A percentile compares a stretch with the other conserved stretches of the same genome.
Evolutionary conservation across 2,888 invertebrate genomes (phyloP).

Genomic region (Ellobium chinense): DNA sequence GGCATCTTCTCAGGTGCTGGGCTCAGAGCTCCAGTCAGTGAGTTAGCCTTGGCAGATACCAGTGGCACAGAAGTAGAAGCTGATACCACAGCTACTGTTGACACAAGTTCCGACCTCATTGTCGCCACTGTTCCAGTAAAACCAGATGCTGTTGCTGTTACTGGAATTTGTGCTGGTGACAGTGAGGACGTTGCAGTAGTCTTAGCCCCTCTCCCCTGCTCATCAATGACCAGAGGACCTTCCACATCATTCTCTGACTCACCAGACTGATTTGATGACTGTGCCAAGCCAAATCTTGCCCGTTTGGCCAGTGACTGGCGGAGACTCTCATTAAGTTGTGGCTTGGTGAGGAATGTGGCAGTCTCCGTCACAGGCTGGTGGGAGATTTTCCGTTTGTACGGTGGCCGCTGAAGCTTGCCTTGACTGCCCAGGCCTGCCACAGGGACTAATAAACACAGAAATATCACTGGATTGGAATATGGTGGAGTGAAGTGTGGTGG

Average conservation of each 20-base stretch:
- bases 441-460: no score
- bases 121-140: neutral
- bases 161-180: neutral
- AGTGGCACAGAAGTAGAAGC: no score
- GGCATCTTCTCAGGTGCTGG: no score
- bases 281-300: conserved; percentile 25
- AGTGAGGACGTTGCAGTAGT: neutral
- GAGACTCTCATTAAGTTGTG: conserved; percentile 38
- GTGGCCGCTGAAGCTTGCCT: neutral
- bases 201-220: neutral
- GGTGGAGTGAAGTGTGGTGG: conserved; percentile 4
- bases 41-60: no score
- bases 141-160: neutral
- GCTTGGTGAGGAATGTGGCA: conserved; percentile 28
- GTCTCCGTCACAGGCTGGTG: conserved; percentile 30
- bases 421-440: conserved; percentile 18
- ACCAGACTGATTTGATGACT: neutral
- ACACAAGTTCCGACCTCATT: neutral
- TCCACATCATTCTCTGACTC: conserved; percentile 39
- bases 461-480: no score
- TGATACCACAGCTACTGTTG: neutral
- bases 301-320: conserved; percentile 40
- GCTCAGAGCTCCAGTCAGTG: no score
- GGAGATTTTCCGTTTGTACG: conserved; percentile 21
- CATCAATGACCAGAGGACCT: conserved; percentile 48